Evolutionary conservation across 1,140 invertebrate genomes (phyloP), one percentile per base, ranked within the genome.

Genomic region (Leptinotarsa defecta): DNA sequence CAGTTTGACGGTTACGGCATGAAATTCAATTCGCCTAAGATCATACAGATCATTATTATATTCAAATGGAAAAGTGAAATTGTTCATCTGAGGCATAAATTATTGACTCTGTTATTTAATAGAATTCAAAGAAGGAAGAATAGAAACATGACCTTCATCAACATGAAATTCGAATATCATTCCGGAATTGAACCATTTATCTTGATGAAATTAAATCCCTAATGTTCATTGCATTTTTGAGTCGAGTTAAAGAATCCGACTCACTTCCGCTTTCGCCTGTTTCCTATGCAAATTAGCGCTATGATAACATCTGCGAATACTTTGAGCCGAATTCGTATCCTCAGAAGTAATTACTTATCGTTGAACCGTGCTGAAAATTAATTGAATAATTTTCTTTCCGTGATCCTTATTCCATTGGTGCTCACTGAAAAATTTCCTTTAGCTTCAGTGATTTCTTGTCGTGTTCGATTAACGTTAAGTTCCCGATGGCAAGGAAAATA

Each of bases 291-390:
- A 68, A 68, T 68, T 24, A 43, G 43, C 20, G 43, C 65, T 68
- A 68, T 43, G 65, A 68, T 68, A 68, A 68, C 19, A 27, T 68
- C 65, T 22, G 65, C 65, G 19, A 27, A 68, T 65, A 24, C 27
- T 65, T 22, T 34, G 27, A 65, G 27, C 27, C 64, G 20, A 65
- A 65, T 65, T 65, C 15, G 20, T 13, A 20, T 17, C 20, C 64
- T 11, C 15, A 20, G 20, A 24, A 65, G 64, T 65, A 65, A 65
- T 34, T 57, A 57, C 52, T 57, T 57, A 57, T 57, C 15, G 15
- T 57, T 57, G 52, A 57, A 57, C 52, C 52, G n/a, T 57, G 52
- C n/a, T 57, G 52, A 57, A 57, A 57, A 57, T 57, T 57, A 57
- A 57, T 57, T 15, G 52, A 57, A 57, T 57, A 57, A 57, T 57